A percentile compares a stretch with the other conserved stretches of the same genome.
Conservation (phyloP, 2,888 invertebrate species). For the Pharmacophagus antenor region DNA sequence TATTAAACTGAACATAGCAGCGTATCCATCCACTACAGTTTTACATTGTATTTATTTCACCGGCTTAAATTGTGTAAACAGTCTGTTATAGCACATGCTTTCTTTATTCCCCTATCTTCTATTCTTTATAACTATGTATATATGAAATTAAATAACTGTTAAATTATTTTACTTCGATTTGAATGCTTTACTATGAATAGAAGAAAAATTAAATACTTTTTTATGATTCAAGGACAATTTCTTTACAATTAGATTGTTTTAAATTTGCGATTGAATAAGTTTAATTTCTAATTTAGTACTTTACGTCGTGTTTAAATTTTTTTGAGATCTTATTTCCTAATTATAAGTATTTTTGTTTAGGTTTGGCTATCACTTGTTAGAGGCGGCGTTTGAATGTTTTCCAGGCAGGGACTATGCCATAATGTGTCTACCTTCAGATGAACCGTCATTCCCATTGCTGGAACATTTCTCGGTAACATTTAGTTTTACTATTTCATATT, state of each 20-base stretch:
- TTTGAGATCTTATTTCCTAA: background rate
- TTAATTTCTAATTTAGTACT: background rate
- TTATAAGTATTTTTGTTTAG: constrained; percentile 39
- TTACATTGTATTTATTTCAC: background rate
- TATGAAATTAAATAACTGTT: background rate
- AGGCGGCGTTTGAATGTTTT: constrained; percentile 82
- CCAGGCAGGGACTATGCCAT: constrained; percentile 83
- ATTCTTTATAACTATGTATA: background rate
- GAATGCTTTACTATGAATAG: background rate
- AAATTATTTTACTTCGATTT: background rate
- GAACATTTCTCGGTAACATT: constrained; percentile 79
- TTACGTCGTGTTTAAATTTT: background rate
- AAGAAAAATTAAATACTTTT: too few relatives aligned
- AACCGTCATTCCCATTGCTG: constrained; percentile 75
- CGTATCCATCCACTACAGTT: background rate
- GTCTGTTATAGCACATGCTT: too few relatives aligned
- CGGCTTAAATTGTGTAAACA: background rate
- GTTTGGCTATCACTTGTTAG: constrained; percentile 78
- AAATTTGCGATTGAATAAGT: too few relatives aligned
- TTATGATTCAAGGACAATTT: too few relatives aligned
- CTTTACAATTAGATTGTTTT: background rate
- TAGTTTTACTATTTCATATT: background rate
- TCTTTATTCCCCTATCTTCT: background rate
- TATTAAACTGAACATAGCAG: constrained; percentile 34
- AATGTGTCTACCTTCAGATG: constrained; percentile 77